phyloP scores from a whole-genome alignment of 2,888 invertebrate genomes.

The Erebia ligea region DNA sequence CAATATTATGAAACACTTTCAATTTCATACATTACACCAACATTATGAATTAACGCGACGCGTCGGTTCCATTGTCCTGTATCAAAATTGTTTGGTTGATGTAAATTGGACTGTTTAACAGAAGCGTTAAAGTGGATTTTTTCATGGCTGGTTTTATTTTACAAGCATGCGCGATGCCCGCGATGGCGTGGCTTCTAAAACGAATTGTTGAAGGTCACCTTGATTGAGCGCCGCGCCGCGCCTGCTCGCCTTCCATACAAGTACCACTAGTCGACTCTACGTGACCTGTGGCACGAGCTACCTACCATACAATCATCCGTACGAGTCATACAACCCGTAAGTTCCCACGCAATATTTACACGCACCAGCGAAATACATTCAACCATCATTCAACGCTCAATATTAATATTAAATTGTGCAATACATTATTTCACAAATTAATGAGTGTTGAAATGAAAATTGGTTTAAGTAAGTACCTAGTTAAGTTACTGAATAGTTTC shows the following conservation, averaged over 20 bases:
- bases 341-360: constrained; percentile 5
- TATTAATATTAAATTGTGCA: background rate
- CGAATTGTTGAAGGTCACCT: constrained; percentile 74
- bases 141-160: constrained; percentile 33
- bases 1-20: background rate
- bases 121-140: constrained; percentile 52
- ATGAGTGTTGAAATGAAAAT: too few species aligned
- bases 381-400: background rate
- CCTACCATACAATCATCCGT: background rate
- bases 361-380: background rate
- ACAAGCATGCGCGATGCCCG: constrained; percentile 73
- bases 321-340: background rate
- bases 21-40: background rate
- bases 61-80: constrained; percentile 27
- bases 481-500: too few species aligned
- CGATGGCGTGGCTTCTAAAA: constrained; percentile 64
- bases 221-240: constrained; percentile 48
- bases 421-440: background rate
- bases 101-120: background rate
- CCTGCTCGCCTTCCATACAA: constrained; percentile 32
- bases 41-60: constrained; percentile 12
- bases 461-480: too few species aligned
- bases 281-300: constrained; percentile 5
- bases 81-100: background rate
- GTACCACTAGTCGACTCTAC: constrained; percentile 33